Conservation (phyloP, 2,888 invertebrate genomes). For the Mythimna vitellina region DNA sequence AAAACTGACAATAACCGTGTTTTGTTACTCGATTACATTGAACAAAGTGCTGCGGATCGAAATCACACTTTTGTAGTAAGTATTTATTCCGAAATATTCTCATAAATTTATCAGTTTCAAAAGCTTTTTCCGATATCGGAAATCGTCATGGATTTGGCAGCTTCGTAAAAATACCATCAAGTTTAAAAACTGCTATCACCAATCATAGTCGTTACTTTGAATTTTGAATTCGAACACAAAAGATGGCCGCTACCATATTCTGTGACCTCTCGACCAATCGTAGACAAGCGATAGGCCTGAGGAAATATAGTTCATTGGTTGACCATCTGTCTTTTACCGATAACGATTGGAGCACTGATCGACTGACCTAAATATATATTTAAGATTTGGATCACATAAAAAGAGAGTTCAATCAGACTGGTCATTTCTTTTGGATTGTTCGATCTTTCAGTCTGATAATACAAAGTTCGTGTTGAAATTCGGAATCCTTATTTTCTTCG, state of each 20-base stretch:
- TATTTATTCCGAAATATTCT: slow-evolving; percentile 19
- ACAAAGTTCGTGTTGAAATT: slow-evolving; percentile 2
- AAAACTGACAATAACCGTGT: slow-evolving; percentile 45
- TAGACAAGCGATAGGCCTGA: slow-evolving; percentile 40
- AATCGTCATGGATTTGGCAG: not conserved
- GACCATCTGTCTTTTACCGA: slow-evolving; percentile 69
- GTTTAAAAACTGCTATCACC: not conserved
- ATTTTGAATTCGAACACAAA: slow-evolving; percentile 22
- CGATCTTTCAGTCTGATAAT: slow-evolving; percentile 7
- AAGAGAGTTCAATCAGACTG: slow-evolving; percentile 41
- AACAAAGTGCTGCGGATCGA: slow-evolving; percentile 18
- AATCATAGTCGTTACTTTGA: not conserved
- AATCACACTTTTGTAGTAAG: not conserved
- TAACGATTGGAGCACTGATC: slow-evolving; percentile 71
- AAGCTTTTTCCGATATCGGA: not conserved
- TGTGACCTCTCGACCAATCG: slow-evolving; percentile 42
- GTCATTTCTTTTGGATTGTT: slow-evolving; percentile 30
- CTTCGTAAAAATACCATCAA: not conserved
- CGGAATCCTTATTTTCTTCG: not conserved
- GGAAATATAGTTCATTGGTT: slow-evolving; percentile 67
- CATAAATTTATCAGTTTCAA: not conserved
- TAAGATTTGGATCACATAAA: slow-evolving; percentile 48
- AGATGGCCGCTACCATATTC: slow-evolving; percentile 36
- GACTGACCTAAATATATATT: slow-evolving; percentile 54
- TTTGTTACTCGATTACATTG: slow-evolving; percentile 41